These are phyloP conservation scores for Saccopteryx bilineata DNA, from an alignment of 2,113 vertebrate species.

Conservation along the genomic window DNA sequence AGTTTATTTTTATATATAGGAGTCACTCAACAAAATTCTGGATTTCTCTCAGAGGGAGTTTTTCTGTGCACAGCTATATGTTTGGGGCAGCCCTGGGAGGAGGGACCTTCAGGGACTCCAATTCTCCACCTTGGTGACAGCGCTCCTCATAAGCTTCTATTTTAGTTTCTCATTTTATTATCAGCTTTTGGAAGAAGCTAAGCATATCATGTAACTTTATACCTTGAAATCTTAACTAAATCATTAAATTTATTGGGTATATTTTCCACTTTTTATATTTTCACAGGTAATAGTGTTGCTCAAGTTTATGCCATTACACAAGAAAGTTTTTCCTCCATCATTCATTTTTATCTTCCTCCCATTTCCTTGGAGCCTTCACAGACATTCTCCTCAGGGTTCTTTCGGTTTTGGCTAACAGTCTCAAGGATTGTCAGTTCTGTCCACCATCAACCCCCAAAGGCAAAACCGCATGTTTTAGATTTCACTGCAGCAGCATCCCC, in stretches of 20 bases:
- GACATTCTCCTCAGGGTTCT: neutral
- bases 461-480: neutral
- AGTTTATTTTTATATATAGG: too few relatives aligned
- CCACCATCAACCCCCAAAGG: neutral
- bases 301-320: neutral
- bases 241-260: neutral
- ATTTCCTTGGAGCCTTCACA: neutral
- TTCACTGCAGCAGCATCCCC: neutral
- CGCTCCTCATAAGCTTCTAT: neutral
- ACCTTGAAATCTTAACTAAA: neutral
- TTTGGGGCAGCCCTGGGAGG: neutral
- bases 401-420: neutral
- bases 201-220: neutral
- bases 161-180: neutral
- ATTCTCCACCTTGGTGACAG: neutral
- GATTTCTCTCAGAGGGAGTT: neutral
- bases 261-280: neutral
- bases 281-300: neutral
- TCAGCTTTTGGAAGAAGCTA: neutral
- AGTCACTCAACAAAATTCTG: neutral
- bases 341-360: neutral
- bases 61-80: neutral
- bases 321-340: neutral
- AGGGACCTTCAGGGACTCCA: neutral
- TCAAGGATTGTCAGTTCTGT: neutral